Percentiles rank a stretch among this genome's conserved stretches.
Conservation (phyloP, 2,113 vertebrate species). For the Pelecanoides urinatrix region DNA sequence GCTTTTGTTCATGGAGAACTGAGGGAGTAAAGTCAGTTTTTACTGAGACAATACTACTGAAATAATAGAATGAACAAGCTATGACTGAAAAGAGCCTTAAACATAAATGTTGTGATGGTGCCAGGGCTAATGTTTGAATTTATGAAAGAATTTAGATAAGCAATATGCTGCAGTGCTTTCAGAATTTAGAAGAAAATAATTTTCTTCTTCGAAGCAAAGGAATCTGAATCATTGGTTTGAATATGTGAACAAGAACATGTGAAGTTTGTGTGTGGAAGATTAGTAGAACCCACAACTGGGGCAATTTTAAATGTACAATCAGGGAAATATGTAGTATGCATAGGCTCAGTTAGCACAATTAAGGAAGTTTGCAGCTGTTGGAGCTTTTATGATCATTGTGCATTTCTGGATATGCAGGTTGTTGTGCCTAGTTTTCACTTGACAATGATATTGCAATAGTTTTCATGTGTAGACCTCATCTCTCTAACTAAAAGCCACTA, state of each 20-base stretch:
- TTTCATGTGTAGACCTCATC: not conserved
- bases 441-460: not conserved
- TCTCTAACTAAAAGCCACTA: not conserved
- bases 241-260: not conserved
- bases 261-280: not conserved
- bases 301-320: not conserved
- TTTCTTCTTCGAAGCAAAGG: slow-evolving; percentile 4
- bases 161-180: slow-evolving; percentile 34
- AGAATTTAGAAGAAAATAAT: slow-evolving; percentile 39
- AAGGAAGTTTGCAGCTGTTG: not conserved
- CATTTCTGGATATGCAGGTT: not conserved
- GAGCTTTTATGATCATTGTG: not conserved
- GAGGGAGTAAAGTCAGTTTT: slow-evolving; percentile 21
- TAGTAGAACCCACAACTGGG: not conserved
- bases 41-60: slow-evolving; percentile 12
- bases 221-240: not conserved
- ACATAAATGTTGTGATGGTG: slow-evolving; percentile 35
- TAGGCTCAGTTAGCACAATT: not conserved
- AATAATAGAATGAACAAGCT: slow-evolving; percentile 29
- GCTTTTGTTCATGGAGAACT: not conserved
- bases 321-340: not conserved
- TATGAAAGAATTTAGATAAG: slow-evolving; percentile 58
- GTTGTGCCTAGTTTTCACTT: not conserved
- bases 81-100: slow-evolving; percentile 21
- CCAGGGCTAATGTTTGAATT: slow-evolving; percentile 25